A percentile compares a stretch with the other conserved stretches of the same genome.
These are phyloP conservation scores for Lottia gigantea DNA, from an alignment of 2,888 invertebrate genomes.

Conservation along the genomic window DNA sequence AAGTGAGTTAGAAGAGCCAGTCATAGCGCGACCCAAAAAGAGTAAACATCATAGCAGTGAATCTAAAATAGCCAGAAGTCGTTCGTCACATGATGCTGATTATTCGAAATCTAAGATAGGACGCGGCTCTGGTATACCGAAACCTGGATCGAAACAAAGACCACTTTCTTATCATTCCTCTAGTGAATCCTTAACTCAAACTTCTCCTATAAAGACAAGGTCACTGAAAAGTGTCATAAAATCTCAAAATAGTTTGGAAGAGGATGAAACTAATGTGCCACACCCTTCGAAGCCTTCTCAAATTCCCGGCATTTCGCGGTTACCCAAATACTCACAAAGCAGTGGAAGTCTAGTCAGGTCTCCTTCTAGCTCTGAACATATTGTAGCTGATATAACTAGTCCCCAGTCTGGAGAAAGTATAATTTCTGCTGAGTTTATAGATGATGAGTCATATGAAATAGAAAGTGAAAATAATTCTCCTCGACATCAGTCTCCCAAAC, in stretches of 20 bases:
- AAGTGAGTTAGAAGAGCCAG: slow-evolving; percentile 6
- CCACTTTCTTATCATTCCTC: not conserved
- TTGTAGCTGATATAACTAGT: not conserved
- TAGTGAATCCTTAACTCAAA: not conserved
- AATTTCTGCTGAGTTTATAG: not conserved
- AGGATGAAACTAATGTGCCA: not conserved
- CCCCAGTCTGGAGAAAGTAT: not conserved
- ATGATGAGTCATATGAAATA: slow-evolving; percentile 39
- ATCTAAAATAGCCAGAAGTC: slow-evolving; percentile 7
- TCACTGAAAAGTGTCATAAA: not conserved
- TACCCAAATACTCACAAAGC: not conserved
- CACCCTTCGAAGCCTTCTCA: not conserved
- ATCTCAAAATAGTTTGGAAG: not conserved
- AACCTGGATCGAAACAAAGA: slow-evolving; percentile 11
- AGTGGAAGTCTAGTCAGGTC: not conserved
- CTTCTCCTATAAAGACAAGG: not conserved
- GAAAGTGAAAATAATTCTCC: slow-evolving; percentile 25
- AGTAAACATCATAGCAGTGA: not conserved
- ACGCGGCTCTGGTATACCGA: slow-evolving; percentile 24
- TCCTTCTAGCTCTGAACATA: not conserved
- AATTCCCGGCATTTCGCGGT: not conserved
- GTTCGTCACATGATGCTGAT: not conserved
- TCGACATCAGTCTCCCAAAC: slow-evolving; percentile 9
- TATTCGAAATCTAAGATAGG: slow-evolving; percentile 22
- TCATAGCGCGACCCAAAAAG: not conserved